Base-by-base conservation (phyloP, 37 sponge, comb jelly and placozoan genomes). In the Hormiphora californensis region DNA sequence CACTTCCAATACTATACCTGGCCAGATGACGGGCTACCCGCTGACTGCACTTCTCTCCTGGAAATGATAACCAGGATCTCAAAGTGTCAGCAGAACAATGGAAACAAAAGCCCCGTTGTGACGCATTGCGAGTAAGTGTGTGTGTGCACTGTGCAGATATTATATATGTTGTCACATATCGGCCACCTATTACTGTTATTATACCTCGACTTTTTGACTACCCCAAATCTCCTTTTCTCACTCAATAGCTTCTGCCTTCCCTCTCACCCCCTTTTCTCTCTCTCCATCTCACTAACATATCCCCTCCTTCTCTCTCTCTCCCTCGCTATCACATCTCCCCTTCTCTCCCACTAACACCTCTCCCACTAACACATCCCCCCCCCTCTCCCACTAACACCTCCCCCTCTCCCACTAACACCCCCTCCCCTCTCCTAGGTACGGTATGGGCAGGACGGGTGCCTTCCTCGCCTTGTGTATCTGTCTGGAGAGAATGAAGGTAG, bases 391-490 rank as follows among this genome's bases (percentile, higher is more conserved):
- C n/a, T n/a, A n/a, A n/a, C n/a, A n/a, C n/a, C n/a, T n/a, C n/a
- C n/a, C n/a, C n/a, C n/a, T n/a, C n/a, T n/a, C n/a, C n/a, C n/a
- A n/a, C n/a, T n/a, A n/a, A n/a, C n/a, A n/a, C n/a, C n/a, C n/a
- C n/a, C n/a, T n/a, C n/a, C n/a, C n/a, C n/a, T n/a, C n/a, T n/a
- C n/a, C n/a, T n/a, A 96, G 97, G 38, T 86, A 91, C 90, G 97
- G 97, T 9, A 92, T 92, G 85, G 97, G 94, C 59, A 88, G 94
- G 0, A 93, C 92, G 54, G 97, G 94, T 12, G 91, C 92, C 23
- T 96, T 96, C 81, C 69, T 94, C 31, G 91, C 93, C 7, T 73
- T 96, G 31, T 89, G 88, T 69, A 92, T 91, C 23, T 65, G 93
- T 12, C 54, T 96, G 89, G 93, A 94, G 86, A 54, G 94, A 38